Conservation (phyloP, 2,888 invertebrate species). For the Lasioglossum vierecki region DNA sequence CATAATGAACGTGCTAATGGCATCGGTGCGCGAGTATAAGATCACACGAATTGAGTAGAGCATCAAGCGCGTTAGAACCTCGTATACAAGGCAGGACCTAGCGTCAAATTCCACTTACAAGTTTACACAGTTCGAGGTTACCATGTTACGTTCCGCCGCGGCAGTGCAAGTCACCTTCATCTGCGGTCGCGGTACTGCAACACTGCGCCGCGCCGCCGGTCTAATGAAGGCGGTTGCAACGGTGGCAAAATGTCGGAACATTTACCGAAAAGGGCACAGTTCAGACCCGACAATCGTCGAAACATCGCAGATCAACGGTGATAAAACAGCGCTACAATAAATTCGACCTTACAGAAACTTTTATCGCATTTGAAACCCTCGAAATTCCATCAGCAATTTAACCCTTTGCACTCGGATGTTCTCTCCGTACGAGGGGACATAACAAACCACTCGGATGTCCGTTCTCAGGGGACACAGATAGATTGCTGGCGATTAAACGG, state of each 20-base stretch:
- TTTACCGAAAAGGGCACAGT: background rate
- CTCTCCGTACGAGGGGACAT: background rate
- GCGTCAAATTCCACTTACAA: conserved; percentile 1
- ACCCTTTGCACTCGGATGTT: background rate
- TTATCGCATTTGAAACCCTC: background rate
- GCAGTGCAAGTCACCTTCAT: background rate
- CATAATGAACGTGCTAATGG: background rate
- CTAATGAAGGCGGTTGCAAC: background rate
- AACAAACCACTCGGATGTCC: background rate
- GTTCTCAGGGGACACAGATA: background rate
- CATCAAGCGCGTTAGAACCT: background rate
- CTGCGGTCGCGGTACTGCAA: background rate
- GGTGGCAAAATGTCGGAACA: conserved; percentile 7
- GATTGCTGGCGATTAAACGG: background rate
- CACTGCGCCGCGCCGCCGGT: background rate
- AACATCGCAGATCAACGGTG: background rate
- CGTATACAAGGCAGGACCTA: background rate
- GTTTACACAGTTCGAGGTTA: conserved; percentile 4
- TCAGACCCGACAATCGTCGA: background rate
- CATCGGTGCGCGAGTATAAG: background rate
- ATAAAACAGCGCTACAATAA: background rate
- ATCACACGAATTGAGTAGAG: background rate
- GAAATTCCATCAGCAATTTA: background rate
- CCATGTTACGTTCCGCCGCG: conserved; percentile 2
- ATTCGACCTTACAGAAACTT: background rate